phyloP scores from a whole-genome alignment of 2,888 invertebrate species.

The Habroteleia sp. region DNA sequence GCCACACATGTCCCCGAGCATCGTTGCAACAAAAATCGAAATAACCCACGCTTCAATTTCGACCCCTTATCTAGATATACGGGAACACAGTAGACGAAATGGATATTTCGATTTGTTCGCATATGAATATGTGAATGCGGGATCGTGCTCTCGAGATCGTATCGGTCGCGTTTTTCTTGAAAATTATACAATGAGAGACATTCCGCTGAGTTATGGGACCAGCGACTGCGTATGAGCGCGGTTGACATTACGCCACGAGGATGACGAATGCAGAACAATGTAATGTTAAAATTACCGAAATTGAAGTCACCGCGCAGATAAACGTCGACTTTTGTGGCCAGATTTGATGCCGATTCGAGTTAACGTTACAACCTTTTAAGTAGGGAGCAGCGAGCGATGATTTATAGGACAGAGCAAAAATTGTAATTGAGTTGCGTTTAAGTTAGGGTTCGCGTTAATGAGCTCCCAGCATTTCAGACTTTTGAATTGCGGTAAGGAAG shows the following conservation, averaged over 20 bases:
- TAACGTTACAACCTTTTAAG: conserved; percentile 8
- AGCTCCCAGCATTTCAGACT: conserved; percentile 14
- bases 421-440: conserved; percentile 29
- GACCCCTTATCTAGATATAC: conserved; percentile 64
- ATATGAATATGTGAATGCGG: conserved; percentile 56
- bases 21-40: conserved; percentile 59
- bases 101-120: conserved; percentile 56
- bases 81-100: conserved; percentile 56
- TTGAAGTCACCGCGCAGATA: conserved; percentile 25
- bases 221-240: conserved; percentile 15
- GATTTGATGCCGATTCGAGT: conserved; percentile 12
- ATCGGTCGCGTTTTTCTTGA: conserved; percentile 53
- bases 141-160: conserved; percentile 44
- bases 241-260: conserved; percentile 26
- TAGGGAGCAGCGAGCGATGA: conserved; percentile 12
- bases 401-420: conserved; percentile 9
- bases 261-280: conserved; percentile 41
- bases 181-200: conserved; percentile 57
- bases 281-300: conserved; percentile 38
- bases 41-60: conserved; percentile 65
- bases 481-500: conserved; percentile 23
- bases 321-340: conserved; percentile 22
- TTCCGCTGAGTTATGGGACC: conserved; percentile 45
- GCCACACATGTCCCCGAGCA: conserved; percentile 43
- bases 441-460: conserved; percentile 26